These are phyloP conservation scores for Drosophila neoperkinsi DNA, from an alignment of 2,888 invertebrate genomes.

Conservation along the genomic window DNA sequence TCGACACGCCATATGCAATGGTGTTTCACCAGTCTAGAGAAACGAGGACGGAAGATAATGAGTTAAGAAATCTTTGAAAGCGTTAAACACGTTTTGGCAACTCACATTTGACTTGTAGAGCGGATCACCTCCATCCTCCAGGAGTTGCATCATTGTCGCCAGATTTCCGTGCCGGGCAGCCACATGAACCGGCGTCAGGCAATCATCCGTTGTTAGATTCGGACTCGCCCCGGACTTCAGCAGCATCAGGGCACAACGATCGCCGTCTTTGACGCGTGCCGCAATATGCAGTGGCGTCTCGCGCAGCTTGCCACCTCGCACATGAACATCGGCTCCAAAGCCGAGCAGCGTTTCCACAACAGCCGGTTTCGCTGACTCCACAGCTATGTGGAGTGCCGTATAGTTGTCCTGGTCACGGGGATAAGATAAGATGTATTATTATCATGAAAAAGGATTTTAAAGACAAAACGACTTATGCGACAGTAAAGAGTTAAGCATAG, in stretches of 20 bases:
- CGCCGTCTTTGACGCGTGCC: constrained; percentile 95
- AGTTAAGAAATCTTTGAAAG: neutral
- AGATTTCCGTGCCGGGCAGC: constrained; percentile 97
- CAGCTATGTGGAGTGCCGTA: constrained; percentile 98
- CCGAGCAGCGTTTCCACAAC: constrained; percentile 98
- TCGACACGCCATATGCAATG: constrained; percentile 96
- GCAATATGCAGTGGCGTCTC: constrained; percentile 99
- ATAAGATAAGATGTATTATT: neutral
- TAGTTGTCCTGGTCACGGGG: constrained; percentile 92
- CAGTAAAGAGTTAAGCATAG: neutral
- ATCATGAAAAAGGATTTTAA: neutral
- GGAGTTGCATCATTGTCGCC: constrained; percentile 92
- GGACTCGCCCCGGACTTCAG: constrained; percentile 99
- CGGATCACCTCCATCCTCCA: constrained; percentile 98
- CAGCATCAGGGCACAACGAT: constrained; percentile 97
- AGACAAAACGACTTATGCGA: neutral
- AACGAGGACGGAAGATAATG: neutral
- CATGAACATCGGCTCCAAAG: constrained; percentile 98
- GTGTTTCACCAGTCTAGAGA: constrained; percentile 95
- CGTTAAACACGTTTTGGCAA: neutral
- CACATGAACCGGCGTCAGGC: constrained; percentile 98
- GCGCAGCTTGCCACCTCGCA: constrained; percentile 93
- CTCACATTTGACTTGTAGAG: constrained; percentile 94
- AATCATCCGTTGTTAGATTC: constrained; percentile 97
- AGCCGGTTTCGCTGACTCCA: constrained; percentile 96